phyloP scores from a whole-genome alignment of 1,140 invertebrate species.

The Neodiprion lecontei region DNA sequence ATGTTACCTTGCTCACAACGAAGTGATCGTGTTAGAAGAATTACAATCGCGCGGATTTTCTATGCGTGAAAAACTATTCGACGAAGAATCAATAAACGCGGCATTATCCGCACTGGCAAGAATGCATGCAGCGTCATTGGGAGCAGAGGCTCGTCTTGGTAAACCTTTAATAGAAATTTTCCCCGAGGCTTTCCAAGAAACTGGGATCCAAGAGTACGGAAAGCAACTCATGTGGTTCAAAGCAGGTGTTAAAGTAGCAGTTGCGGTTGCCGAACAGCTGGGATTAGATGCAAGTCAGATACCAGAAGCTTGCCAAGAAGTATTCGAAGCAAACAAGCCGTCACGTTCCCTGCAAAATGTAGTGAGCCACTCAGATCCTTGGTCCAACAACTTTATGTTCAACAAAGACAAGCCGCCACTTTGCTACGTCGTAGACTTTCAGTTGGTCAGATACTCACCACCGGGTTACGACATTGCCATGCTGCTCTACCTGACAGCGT shows the following conservation, averaged over 20 bases:
- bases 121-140: constrained; percentile 64
- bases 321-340: constrained; percentile 57
- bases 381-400: constrained; percentile 70
- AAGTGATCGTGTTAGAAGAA: constrained; percentile 61
- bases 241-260: constrained; percentile 36
- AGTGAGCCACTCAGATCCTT: constrained; percentile 68
- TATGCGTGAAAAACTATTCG: constrained; percentile 50
- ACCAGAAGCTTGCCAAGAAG: constrained; percentile 44
- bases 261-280: constrained; percentile 37
- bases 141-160: constrained; percentile 60
- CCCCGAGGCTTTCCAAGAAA: constrained; percentile 59
- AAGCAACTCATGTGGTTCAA: constrained; percentile 36
- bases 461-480: constrained; percentile 59
- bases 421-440: constrained; percentile 68
- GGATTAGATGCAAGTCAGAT: constrained; percentile 43
- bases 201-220: constrained; percentile 52
- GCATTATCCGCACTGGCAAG: constrained; percentile 61
- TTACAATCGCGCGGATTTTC: constrained; percentile 50
- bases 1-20: constrained; percentile 55
- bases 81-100: constrained; percentile 60
- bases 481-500: constrained; percentile 50
- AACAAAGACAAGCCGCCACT: constrained; percentile 45
- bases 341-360: constrained; percentile 64
- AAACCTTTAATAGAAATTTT: constrained; percentile 51
- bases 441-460: constrained; percentile 62